phyloP scores from a whole-genome alignment of 2,797 vertebrate genomes.

The Carcharodon carcharias region DNA sequence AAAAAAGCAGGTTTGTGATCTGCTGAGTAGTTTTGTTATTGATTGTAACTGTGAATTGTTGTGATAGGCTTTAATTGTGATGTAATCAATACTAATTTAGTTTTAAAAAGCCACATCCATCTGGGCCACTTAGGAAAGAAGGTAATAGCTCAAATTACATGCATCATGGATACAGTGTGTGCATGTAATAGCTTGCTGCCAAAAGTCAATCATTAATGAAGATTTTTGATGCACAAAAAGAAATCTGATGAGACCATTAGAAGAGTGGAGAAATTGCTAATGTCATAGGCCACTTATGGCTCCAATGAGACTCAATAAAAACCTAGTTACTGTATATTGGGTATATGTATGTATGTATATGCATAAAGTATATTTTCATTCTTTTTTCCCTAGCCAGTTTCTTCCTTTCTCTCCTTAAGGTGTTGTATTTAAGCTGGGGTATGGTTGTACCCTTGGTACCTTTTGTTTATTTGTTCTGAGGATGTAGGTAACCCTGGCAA shows the following conservation, averaged over 20 bases:
- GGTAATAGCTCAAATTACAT: conserved; percentile 14
- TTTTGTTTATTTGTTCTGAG: background rate
- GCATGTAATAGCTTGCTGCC: conserved; percentile 4
- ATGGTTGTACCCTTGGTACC: background rate
- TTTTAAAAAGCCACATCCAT: conserved; percentile 35
- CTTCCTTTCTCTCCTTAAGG: background rate
- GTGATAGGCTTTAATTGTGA: conserved; percentile 26
- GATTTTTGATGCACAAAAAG: conserved; percentile 30
- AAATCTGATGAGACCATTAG: background rate
- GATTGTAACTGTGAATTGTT: conserved; percentile 19
- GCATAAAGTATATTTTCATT: background rate
- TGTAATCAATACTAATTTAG: conserved; percentile 27
- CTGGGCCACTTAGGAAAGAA: conserved; percentile 15
- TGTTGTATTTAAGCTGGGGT: background rate
- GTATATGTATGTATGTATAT: background rate
- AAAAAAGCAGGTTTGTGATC: conserved; percentile 6
- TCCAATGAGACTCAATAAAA: conserved; percentile 2
- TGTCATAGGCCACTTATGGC: background rate
- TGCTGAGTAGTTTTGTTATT: conserved; percentile 24
- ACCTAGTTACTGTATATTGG: background rate
- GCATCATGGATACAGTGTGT: background rate
- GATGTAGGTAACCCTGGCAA: background rate
- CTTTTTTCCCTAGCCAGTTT: background rate
- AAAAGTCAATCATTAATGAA: conserved; percentile 31
- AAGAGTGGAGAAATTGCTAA: conserved; percentile 21